Conservation (phyloP, 2,888 invertebrate species). For the Luperina testacea region DNA sequence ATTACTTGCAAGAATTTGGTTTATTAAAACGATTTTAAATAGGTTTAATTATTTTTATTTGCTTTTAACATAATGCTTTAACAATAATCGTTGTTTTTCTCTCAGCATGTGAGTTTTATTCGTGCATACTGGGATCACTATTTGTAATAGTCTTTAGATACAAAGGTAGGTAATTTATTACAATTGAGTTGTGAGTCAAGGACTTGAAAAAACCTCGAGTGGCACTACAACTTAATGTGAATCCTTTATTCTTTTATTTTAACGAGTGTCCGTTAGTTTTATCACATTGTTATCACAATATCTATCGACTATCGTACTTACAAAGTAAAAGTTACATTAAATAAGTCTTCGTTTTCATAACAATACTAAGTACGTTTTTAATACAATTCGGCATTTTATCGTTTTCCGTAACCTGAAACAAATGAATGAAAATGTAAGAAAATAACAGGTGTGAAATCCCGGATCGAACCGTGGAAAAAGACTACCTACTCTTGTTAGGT, state of each 20-base stretch:
- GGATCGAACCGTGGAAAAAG: not conserved
- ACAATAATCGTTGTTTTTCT: constrained; percentile 12
- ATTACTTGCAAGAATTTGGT: not conserved
- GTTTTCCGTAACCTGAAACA: constrained; percentile 83
- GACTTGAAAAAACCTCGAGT: constrained; percentile 3
- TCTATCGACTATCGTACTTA: constrained; percentile 58
- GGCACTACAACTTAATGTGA: not conserved
- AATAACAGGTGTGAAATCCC: not conserved
- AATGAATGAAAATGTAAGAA: constrained; percentile 55
- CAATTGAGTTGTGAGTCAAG: constrained; percentile 3
- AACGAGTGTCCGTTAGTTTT: constrained; percentile 28
- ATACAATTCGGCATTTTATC: constrained; percentile 67
- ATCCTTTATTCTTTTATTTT: constrained; percentile 22
- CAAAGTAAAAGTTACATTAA: constrained; percentile 62
- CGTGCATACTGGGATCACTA: not conserved
- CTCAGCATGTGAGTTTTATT: not conserved
- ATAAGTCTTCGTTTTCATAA: constrained; percentile 73
- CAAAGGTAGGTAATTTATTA: not conserved
- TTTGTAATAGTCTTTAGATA: constrained; percentile 17
- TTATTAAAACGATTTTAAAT: constrained; percentile 29
- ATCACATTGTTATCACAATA: constrained; percentile 56
- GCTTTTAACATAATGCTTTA: constrained; percentile 24
- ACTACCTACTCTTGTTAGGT: not conserved
- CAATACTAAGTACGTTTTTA: constrained; percentile 56
- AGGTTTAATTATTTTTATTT: constrained; percentile 34